A percentile compares a stretch with the other conserved stretches of the same genome.
These are phyloP conservation scores for Lepilemur septentrionalis DNA, from an alignment of 2,797 vertebrate species.

Conservation along the genomic window DNA sequence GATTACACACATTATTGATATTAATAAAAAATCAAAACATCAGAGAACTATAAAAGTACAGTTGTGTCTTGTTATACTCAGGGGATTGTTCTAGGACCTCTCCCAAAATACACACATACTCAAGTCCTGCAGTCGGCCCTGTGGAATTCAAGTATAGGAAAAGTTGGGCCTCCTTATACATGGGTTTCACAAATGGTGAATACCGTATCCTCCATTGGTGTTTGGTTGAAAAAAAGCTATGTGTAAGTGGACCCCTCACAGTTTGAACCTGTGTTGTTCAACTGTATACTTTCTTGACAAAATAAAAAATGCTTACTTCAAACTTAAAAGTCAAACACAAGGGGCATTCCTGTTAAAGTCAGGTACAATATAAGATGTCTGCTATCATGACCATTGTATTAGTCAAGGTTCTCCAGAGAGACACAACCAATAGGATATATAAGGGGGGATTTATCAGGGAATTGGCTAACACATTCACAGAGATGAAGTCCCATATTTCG, in stretches of 20 bases:
- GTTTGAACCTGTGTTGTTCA: too few relatives aligned
- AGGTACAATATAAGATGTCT: not conserved
- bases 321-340: not conserved
- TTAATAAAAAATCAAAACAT: not conserved
- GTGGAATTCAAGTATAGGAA: not conserved
- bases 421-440: not conserved
- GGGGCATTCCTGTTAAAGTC: conserved; percentile 6
- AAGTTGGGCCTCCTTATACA: not conserved
- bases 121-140: not conserved
- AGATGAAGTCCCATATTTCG: not conserved
- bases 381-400: not conserved
- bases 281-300: not conserved
- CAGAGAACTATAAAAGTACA: not conserved
- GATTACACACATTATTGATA: not conserved
- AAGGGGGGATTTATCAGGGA: not conserved
- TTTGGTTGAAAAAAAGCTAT: too few relatives aligned
- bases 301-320: not conserved
- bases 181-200: too few relatives aligned
- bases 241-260: too few relatives aligned
- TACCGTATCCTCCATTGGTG: too few relatives aligned
- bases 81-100: not conserved
- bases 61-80: not conserved
- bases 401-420: not conserved
- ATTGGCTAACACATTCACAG: not conserved
- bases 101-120: not conserved